phyloP scores from a whole-genome alignment of 2,113 vertebrate species.

The Microtus oregoni region DNA sequence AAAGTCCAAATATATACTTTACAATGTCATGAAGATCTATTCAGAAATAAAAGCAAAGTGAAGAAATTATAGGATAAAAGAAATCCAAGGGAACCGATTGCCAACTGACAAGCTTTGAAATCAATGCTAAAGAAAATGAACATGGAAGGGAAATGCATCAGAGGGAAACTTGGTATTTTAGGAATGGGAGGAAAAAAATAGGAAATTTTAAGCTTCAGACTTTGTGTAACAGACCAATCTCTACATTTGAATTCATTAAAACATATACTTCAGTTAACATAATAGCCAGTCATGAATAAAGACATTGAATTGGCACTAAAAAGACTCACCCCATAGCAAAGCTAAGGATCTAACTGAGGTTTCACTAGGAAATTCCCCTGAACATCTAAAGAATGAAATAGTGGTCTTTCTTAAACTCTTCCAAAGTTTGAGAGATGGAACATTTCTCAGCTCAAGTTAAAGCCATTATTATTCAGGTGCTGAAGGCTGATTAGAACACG shows the following conservation, averaged over 20 bases:
- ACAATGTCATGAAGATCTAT: neutral
- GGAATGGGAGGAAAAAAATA: neutral
- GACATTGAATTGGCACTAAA: neutral
- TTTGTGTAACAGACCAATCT: neutral
- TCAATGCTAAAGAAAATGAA: neutral
- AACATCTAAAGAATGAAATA: neutral
- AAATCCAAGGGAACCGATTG: constrained; percentile 12
- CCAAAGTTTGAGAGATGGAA: neutral
- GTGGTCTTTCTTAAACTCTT: neutral
- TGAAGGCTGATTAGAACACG: neutral
- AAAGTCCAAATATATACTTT: neutral
- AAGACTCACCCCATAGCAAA: neutral
- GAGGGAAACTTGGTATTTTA: neutral
- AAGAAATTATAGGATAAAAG: constrained; percentile 50
- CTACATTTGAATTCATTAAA: neutral
- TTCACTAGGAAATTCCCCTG: neutral
- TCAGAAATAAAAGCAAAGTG: constrained; percentile 44
- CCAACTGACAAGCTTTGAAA: neutral
- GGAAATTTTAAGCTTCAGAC: neutral
- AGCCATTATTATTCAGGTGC: neutral
- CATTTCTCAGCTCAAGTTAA: neutral
- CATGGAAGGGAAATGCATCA: neutral
- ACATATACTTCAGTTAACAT: neutral
- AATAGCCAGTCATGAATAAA: neutral
- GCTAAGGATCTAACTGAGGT: neutral